phyloP scores from a whole-genome alignment of 2,113 vertebrate species.

The Ancistrus triradiatus region DNA sequence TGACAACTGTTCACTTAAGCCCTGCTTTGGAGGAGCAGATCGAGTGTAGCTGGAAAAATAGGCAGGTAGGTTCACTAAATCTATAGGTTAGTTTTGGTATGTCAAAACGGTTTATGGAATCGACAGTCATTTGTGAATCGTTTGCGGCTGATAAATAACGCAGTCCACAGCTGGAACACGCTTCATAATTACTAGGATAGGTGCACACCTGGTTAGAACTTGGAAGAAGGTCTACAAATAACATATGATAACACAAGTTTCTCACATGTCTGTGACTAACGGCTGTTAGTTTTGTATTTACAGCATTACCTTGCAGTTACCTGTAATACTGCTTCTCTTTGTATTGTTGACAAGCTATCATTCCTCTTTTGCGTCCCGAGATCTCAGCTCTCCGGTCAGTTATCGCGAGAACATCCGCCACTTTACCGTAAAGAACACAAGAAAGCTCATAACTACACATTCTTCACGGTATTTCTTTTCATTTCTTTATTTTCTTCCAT shows the following conservation, averaged over 20 bases:
- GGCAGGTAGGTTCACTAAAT: too few relatives aligned
- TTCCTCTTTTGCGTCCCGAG: constrained; percentile 13
- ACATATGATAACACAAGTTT: neutral
- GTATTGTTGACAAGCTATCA: constrained; percentile 40
- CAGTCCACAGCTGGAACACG: neutral
- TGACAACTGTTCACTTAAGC: too few relatives aligned
- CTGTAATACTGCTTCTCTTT: constrained; percentile 18
- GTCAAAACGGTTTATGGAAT: too few relatives aligned
- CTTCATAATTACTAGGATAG: neutral
- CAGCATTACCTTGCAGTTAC: constrained; percentile 5
- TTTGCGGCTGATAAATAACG: too few relatives aligned
- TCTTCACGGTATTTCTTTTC: too few relatives aligned
- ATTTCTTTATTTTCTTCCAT: too few relatives aligned
- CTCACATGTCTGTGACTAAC: neutral
- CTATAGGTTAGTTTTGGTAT: too few relatives aligned
- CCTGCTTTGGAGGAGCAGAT: too few relatives aligned
- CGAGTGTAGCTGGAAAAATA: too few relatives aligned
- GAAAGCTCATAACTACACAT: neutral
- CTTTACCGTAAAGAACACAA: constrained; percentile 22
- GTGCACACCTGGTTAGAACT: neutral
- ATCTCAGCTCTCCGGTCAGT: constrained; percentile 3
- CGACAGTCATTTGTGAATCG: too few relatives aligned
- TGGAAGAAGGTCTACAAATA: neutral
- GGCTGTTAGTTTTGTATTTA: neutral
- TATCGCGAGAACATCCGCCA: constrained; percentile 33